Evolutionary conservation across 1,140 invertebrate species (phyloP).

Genomic region (Mycetomoellerius zeteki): DNA sequence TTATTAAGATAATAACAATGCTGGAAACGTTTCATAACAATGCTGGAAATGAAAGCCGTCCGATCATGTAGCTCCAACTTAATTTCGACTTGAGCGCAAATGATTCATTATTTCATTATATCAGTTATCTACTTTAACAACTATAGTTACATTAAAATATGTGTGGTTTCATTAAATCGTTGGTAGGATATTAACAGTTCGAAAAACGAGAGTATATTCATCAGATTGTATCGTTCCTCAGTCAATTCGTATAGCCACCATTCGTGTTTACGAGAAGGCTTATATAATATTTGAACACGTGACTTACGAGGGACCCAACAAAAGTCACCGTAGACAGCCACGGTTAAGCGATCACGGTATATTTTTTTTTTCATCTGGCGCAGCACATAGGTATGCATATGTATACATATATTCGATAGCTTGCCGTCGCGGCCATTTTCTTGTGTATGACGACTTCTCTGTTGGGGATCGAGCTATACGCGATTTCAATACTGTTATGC

Average conservation of each 20-base stretch:
- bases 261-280: slow-evolving; percentile 44
- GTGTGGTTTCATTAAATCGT: no score
- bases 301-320: slow-evolving; percentile 53
- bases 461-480: slow-evolving; percentile 48
- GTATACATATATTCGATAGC: slow-evolving; percentile 44
- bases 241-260: slow-evolving; percentile 29
- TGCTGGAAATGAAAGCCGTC: not conserved
- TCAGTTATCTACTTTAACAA: not conserved
- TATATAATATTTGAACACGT: slow-evolving; percentile 74
- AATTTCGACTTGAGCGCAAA: not conserved
- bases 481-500: slow-evolving; percentile 65
- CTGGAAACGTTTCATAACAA: slow-evolving; percentile 13
- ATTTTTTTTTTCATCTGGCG: slow-evolving; percentile 74
- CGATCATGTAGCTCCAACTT: not conserved
- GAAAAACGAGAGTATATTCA: slow-evolving; percentile 2
- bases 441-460: slow-evolving; percentile 59
- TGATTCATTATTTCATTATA: not conserved
- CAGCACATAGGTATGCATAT: slow-evolving; percentile 56
- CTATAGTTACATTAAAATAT: slow-evolving; percentile 49
- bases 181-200: slow-evolving; percentile 10
- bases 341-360: slow-evolving; percentile 73
- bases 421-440: slow-evolving; percentile 57
- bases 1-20: slow-evolving; percentile 31
- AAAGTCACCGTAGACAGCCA: slow-evolving; percentile 67
- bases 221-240: slow-evolving; percentile 16